These are phyloP conservation scores for Euschistus heros DNA, from an alignment of 1,140 invertebrate species.

Conservation along the genomic window DNA sequence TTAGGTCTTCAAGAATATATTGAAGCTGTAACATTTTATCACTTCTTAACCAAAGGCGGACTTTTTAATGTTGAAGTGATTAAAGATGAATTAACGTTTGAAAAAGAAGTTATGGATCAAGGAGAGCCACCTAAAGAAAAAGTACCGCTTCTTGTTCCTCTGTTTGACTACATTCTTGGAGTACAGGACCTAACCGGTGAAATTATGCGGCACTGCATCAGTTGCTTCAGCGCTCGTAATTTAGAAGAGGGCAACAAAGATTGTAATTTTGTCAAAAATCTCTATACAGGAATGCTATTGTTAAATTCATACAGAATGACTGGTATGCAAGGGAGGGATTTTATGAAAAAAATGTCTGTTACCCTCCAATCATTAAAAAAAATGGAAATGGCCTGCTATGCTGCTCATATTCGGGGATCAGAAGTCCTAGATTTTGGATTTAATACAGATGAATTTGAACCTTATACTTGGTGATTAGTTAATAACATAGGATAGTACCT, in stretches of 20 bases:
- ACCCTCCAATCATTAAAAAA: constrained; percentile 64
- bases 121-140: constrained; percentile 20
- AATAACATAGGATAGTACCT: too few relatives aligned
- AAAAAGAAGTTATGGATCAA: constrained; percentile 24
- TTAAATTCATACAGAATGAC: constrained; percentile 33
- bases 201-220: constrained; percentile 79
- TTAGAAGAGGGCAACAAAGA: constrained; percentile 61
- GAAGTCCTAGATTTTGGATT: not conserved
- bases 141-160: constrained; percentile 37
- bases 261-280: constrained; percentile 56
- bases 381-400: constrained; percentile 78
- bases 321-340: constrained; percentile 45
- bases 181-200: constrained; percentile 81
- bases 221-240: constrained; percentile 64
- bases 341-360: constrained; percentile 57
- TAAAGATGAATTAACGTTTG: constrained; percentile 37
- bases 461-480: too few relatives aligned
- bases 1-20: constrained; percentile 76
- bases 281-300: constrained; percentile 60
- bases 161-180: constrained; percentile 68
- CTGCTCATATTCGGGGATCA: constrained; percentile 52
- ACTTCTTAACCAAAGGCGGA: constrained; percentile 45
- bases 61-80: constrained; percentile 40
- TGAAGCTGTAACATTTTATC: constrained; percentile 68
- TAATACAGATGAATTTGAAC: too few relatives aligned